Evolutionary conservation across 2,888 invertebrate genomes (phyloP), one percentile per base, ranked within the genome.

Genomic region (Drosophila lutescens): DNA sequence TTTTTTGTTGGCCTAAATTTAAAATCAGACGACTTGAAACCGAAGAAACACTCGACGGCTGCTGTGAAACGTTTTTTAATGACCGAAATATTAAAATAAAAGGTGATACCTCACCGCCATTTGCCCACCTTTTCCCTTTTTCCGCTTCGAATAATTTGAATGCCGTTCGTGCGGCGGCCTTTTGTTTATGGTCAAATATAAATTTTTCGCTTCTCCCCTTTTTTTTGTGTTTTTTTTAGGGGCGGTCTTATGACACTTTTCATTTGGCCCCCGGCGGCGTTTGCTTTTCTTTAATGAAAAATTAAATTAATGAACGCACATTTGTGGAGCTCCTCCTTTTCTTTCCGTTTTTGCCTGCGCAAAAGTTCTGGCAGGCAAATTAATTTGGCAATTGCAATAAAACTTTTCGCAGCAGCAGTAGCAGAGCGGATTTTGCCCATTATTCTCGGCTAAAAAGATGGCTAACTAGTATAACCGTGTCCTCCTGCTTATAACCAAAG

Each of bases 361-460:
- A 74, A 77, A 77, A 70, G 63, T 74, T 78, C 59, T 69, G 56
- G 67, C 71, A 74, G 79, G 77, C 80, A 82, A 82, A 83, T 85
- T 83, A 83, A 83, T 83, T 85, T 83, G 85, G 82, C 83, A 83
- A 83, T 80, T 83, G 83, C 83, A 83, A 85, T 83, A 83, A 83
- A 85, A 83, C 82, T 83, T 82, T 71, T 84, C 49, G 32, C 49
- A 49, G 85, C 80, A 82, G 82, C 26, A 26, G 2, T 2, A 20
- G 26, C 26, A 26, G 26, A 26, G 26, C 82, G 85, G 77, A 82
- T 83, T 80, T 40, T 56, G 79, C 76, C 82, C 85, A 83, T 83
- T 80, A 80, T 83, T 84, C 80, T 78, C 56, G 66, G 74, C 54
- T 63, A 50, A 49, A 32, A 32, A 30, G 65, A 63, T 63, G 38